phyloP scores from a whole-genome alignment of 2,113 vertebrate genomes.

The Eclectus roratus region DNA sequence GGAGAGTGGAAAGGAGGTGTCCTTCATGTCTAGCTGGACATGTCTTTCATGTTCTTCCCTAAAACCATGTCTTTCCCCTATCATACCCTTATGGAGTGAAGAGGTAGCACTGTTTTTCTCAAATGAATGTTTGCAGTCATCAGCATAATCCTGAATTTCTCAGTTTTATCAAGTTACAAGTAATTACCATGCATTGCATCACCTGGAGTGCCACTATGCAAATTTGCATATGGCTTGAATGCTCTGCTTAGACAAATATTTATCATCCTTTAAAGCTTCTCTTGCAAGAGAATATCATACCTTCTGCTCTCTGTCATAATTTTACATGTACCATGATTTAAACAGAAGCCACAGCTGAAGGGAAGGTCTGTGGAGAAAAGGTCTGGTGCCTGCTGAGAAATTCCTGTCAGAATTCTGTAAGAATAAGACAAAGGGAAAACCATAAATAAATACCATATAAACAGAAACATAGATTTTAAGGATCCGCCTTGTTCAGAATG shows the following conservation, averaged over 20 bases:
- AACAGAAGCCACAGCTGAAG: conserved; percentile 18
- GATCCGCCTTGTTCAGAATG: background rate
- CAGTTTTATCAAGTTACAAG: conserved; percentile 47
- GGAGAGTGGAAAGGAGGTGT: background rate
- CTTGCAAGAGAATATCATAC: conserved; percentile 49
- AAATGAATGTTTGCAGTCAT: background rate
- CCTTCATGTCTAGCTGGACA: background rate
- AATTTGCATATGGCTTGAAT: conserved; percentile 68
- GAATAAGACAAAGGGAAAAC: background rate
- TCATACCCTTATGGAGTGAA: background rate
- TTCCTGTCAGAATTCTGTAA: background rate
- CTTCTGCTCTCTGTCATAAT: conserved; percentile 37
- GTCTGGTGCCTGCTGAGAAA: background rate
- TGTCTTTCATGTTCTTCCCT: background rate
- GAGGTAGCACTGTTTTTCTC: background rate
- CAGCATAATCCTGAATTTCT: conserved; percentile 4
- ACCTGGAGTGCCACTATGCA: conserved; percentile 72
- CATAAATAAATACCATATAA: background rate
- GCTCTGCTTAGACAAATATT: conserved; percentile 74
- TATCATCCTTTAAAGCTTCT: conserved; percentile 68
- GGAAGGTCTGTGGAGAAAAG: conserved; percentile 8
- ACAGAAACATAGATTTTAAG: background rate
- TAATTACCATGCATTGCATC: conserved; percentile 54
- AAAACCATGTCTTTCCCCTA: background rate
- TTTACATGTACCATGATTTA: background rate